phyloP scores from a whole-genome alignment of 64 coral and sea anemone species.

The Dendrophyllia cribrosa region DNA sequence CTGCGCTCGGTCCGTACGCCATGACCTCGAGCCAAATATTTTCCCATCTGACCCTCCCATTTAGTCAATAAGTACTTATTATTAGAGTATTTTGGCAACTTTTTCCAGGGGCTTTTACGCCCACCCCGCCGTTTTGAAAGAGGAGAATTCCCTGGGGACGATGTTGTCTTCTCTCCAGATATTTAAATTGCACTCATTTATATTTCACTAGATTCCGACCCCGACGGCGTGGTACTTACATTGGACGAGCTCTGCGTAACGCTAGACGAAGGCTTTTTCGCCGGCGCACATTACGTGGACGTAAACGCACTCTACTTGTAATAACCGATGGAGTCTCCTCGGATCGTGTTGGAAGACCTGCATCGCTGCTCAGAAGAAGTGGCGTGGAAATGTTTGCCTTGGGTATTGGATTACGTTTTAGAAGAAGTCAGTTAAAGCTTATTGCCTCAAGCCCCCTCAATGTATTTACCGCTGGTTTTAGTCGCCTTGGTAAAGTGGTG shows the following conservation, averaged over 20 bases:
- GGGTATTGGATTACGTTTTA: slow-evolving; percentile 43
- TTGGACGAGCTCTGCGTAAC: slow-evolving; percentile 21
- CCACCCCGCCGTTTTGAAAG: too few species aligned
- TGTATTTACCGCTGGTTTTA: slow-evolving; percentile 53
- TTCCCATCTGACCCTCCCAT: too few species aligned
- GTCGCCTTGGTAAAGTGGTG: slow-evolving; percentile 42
- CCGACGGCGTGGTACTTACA: slow-evolving; percentile 13
- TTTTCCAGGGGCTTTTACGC: too few species aligned
- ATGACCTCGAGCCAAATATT: too few species aligned
- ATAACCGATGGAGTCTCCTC: slow-evolving; percentile 55
- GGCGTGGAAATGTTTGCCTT: slow-evolving; percentile 61
- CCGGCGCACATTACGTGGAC: not conserved
- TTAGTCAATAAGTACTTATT: too few species aligned
- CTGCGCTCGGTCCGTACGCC: too few species aligned
- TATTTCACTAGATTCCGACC: slow-evolving; percentile 19
- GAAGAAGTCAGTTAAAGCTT: slow-evolving; percentile 18
- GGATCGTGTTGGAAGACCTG: slow-evolving; percentile 29
- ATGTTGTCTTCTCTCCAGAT: too few species aligned
- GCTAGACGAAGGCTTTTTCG: slow-evolving; percentile 9
- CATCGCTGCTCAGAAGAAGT: slow-evolving; percentile 1
- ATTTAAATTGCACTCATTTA: too few species aligned
- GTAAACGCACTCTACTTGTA: slow-evolving; percentile 47
- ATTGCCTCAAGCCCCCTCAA: slow-evolving; percentile 42
- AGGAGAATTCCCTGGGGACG: too few species aligned
- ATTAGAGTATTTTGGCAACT: too few species aligned